A percentile compares a stretch with the other conserved stretches of the same genome.
Evolutionary conservation across 2,113 vertebrate species (phyloP).

Genomic region (Cephalopterus ornatus): DNA sequence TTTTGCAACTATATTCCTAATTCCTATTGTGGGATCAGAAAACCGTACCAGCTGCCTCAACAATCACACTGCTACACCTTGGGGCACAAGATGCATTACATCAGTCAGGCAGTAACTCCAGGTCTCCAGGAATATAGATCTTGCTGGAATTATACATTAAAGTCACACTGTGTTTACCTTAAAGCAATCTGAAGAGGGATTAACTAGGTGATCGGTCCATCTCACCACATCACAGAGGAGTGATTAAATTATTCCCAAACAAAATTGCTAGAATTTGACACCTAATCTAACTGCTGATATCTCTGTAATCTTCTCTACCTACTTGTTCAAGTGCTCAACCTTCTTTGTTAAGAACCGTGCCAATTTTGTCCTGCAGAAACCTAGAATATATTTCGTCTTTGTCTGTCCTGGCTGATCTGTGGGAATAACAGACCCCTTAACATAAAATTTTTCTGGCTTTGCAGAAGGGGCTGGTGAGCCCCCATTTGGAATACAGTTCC

Average conservation of each 20-base stretch:
- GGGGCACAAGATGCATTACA: not conserved
- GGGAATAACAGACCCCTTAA: not conserved
- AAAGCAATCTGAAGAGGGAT: not conserved
- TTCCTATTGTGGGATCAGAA: not conserved
- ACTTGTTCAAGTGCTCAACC: not conserved
- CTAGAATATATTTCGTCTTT: not conserved
- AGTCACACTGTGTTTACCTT: not conserved
- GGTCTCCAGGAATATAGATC: not conserved
- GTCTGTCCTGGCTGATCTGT: not conserved
- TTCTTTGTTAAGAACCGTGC: not conserved
- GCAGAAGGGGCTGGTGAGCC: not conserved
- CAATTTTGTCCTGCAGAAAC: not conserved
- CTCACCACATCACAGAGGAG: not conserved
- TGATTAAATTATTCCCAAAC: conserved; percentile 9
- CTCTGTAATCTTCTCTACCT: not conserved
- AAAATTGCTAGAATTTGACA: not conserved
- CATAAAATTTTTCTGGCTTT: not conserved
- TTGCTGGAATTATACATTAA: not conserved
- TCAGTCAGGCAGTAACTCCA: not conserved
- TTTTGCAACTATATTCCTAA: not conserved
- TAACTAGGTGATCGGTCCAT: not conserved
- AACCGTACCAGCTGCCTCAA: not conserved
- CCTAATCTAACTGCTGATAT: not conserved
- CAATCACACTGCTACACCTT: not conserved
- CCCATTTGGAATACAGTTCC: not conserved